Conservation (phyloP, 2,888 invertebrate species). For the Helleia helle region DNA sequence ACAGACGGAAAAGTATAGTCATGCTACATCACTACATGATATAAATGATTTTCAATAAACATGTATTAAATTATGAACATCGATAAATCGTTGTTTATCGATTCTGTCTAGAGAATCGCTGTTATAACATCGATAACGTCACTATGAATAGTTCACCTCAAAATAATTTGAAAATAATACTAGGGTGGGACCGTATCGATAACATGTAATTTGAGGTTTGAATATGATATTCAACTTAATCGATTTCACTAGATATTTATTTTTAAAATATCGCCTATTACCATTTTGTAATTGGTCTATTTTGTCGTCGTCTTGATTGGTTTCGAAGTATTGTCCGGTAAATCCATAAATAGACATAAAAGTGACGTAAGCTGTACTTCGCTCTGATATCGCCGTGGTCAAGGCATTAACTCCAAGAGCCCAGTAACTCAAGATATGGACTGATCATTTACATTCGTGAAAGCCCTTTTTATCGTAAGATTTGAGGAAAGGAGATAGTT, state of each 20-base stretch:
- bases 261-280: no score
- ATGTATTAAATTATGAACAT: background rate
- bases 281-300: no score
- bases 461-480: conserved; percentile 3
- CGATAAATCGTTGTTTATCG: background rate
- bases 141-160: background rate
- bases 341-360: background rate
- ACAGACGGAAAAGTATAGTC: background rate
- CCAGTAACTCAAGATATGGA: conserved; percentile 1
- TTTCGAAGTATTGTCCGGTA: no score
- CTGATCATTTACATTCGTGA: conserved; percentile 2
- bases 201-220: no score
- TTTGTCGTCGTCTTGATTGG: no score
- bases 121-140: background rate
- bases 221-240: no score
- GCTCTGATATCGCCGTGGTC: background rate
- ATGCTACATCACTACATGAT: background rate
- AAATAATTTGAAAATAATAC: background rate
- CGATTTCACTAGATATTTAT: no score
- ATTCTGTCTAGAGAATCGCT: background rate
- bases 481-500: no score
- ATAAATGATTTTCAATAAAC: background rate
- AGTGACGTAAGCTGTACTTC: conserved; percentile 1
- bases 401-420: conserved; percentile 2
- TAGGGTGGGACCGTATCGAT: background rate